Percentiles rank a stretch among this genome's conserved stretches.
Conservation (phyloP, 1,140 invertebrate species). For the Holcopasites calliopsidis region DNA sequence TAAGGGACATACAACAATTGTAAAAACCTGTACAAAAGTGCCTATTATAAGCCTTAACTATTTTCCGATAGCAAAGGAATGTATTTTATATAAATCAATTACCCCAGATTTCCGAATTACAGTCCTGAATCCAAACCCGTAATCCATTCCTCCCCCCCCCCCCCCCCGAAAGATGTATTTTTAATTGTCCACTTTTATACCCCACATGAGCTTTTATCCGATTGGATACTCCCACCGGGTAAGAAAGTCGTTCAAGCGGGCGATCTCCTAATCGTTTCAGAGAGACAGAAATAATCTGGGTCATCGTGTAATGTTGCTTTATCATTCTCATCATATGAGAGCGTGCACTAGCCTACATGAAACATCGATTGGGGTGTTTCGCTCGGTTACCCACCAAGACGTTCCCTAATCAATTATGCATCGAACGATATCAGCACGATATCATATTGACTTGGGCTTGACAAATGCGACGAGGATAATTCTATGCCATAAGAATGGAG, state of each 20-base stretch:
- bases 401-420: constrained; percentile 11
- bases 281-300: constrained; percentile 8
- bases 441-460: constrained; percentile 27
- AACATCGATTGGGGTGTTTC: background rate
- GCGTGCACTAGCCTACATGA: background rate
- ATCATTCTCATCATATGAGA: background rate
- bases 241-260: background rate
- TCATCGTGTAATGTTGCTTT: background rate
- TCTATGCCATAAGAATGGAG: background rate
- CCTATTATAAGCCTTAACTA: no score
- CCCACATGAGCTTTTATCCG: background rate
- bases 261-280: constrained; percentile 6
- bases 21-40: no score
- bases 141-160: background rate
- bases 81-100: background rate
- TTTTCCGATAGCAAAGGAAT: no score
- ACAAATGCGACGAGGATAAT: constrained; percentile 13
- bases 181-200: background rate
- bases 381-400: background rate
- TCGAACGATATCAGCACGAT: background rate
- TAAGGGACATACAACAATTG: no score
- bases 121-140: no score
- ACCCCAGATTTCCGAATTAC: background rate
- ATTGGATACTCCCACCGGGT: background rate
- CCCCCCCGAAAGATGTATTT: background rate